Percentiles rank a stretch among this genome's conserved stretches.
These are phyloP conservation scores for Caenorhabditis latens DNA, from an alignment of 1,140 invertebrate genomes.

Conservation along the genomic window DNA sequence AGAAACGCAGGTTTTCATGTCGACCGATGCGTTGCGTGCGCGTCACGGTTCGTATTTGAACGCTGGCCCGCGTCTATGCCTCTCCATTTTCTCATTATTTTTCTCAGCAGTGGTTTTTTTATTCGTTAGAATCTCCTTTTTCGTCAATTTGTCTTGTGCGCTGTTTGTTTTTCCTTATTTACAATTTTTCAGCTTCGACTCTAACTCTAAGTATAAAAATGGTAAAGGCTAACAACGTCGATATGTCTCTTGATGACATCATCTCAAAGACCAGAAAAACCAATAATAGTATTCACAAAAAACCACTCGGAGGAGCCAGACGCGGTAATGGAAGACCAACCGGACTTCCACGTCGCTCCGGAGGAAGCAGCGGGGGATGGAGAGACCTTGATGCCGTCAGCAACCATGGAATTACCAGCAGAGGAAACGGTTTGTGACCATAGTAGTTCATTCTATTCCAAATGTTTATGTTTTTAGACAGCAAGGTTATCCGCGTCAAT, in stretches of 20 bases:
- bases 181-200: background rate
- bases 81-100: background rate
- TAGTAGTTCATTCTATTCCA: background rate
- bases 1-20: background rate
- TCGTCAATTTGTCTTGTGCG: background rate
- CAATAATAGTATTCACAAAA: slow-evolving; percentile 71
- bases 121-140: too few relatives aligned
- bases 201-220: background rate
- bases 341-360: slow-evolving; percentile 69
- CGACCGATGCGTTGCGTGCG: slow-evolving; percentile 12
- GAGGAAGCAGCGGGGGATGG: slow-evolving; percentile 8
- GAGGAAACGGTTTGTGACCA: background rate
- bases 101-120: background rate
- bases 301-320: slow-evolving; percentile 79
- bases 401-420: slow-evolving; percentile 45
- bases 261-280: slow-evolving; percentile 75
- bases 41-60: background rate
- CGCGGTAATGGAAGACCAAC: slow-evolving; percentile 79
- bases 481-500: slow-evolving; percentile 59
- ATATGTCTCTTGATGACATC: slow-evolving; percentile 77
- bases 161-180: background rate
- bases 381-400: slow-evolving; percentile 43
- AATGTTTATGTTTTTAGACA: background rate
- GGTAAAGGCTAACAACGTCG: slow-evolving; percentile 77
- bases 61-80: too few relatives aligned